Evolutionary conservation across 2,797 vertebrate species (phyloP).

Genomic region (Macrochelys suwanniensis): DNA sequence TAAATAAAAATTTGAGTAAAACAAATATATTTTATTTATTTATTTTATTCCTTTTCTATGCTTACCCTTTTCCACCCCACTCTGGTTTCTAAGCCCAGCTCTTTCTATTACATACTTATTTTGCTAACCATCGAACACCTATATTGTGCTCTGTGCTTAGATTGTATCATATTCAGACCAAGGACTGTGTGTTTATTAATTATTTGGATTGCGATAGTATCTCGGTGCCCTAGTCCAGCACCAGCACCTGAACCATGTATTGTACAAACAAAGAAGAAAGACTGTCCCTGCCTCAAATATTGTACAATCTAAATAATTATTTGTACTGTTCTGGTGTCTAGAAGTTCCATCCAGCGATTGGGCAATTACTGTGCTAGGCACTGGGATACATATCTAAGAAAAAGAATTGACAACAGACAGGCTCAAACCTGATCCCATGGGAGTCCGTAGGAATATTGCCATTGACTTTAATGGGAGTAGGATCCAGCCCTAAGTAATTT

Average conservation of each 20-base stretch:
- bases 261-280: neutral
- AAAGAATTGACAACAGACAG: neutral
- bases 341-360: rapidly evolving
- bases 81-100: neutral
- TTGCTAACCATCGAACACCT: neutral
- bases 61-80: neutral
- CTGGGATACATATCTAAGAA: neutral
- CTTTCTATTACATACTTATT: neutral
- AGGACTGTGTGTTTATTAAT: neutral
- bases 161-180: neutral
- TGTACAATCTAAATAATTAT: rapidly evolving
- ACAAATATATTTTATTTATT: neutral
- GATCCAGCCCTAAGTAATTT: neutral
- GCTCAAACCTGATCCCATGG: neutral
- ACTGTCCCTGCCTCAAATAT: neutral
- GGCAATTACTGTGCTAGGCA: neutral
- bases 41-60: neutral
- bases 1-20: neutral
- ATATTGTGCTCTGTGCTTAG: neutral
- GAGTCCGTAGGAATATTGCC: neutral
- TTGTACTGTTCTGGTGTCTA: neutral
- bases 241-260: neutral
- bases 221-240: neutral
- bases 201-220: neutral
- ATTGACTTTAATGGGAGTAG: neutral